These are phyloP conservation scores for Eristalis arbustorum DNA, from an alignment of 2,888 invertebrate genomes.

Conservation along the genomic window DNA sequence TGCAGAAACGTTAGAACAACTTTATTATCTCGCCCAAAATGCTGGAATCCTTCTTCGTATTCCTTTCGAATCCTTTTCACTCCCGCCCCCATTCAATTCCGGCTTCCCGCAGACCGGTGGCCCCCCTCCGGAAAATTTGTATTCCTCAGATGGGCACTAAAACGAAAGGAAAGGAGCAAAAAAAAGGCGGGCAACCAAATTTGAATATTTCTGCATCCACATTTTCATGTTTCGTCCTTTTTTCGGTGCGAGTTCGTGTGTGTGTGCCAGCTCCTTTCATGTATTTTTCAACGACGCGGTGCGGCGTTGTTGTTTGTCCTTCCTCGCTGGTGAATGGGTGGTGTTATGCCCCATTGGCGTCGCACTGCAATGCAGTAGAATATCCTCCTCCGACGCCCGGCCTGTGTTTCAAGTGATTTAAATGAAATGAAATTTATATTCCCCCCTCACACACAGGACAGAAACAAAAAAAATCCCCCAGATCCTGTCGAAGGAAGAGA, in stretches of 20 bases:
- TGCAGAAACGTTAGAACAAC: constrained; percentile 21
- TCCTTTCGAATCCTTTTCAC: background rate
- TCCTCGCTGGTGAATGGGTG: constrained; percentile 26
- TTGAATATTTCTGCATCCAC: constrained; percentile 65
- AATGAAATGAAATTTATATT: constrained; percentile 43
- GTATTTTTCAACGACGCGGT: background rate
- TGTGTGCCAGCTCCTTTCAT: background rate
- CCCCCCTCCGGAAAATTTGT: constrained; percentile 4
- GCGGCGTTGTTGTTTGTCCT: background rate
- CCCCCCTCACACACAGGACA: background rate
- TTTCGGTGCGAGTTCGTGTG: background rate
- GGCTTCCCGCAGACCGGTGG: background rate
- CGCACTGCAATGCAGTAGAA: constrained; percentile 61
- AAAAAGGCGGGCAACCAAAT: constrained; percentile 12
- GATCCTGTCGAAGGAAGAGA: background rate
- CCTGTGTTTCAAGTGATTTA: constrained; percentile 50
- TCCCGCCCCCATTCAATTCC: background rate
- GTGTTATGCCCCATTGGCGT: constrained; percentile 44
- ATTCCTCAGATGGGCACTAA: constrained; percentile 43
- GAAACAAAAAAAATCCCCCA: background rate
- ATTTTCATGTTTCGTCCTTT: constrained; percentile 25
- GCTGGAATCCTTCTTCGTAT: background rate
- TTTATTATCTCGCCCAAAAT: constrained; percentile 43
- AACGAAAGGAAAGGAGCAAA: constrained; percentile 6
- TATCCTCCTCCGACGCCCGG: background rate